Conservation (phyloP, 2,888 invertebrate species). For the Cyclophora punctaria region DNA sequence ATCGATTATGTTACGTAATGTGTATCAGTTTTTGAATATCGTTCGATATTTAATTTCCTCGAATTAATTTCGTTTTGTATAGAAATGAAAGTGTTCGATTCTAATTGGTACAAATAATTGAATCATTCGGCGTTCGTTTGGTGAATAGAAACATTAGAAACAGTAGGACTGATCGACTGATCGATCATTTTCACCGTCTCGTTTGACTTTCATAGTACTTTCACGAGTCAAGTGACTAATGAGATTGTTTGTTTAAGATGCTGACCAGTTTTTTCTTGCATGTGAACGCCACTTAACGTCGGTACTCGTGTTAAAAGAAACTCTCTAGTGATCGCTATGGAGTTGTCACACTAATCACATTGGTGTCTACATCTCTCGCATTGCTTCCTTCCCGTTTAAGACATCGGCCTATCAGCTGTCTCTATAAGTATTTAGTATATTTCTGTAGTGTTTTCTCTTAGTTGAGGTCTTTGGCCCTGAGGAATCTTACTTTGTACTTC, state of each 20-base stretch:
- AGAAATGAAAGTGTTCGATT: constrained; percentile 28
- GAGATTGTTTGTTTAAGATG: constrained; percentile 34
- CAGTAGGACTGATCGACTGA: constrained; percentile 13
- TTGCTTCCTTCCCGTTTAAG: constrained; percentile 1
- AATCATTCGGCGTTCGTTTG: constrained; percentile 27
- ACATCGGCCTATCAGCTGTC: too few relatives aligned
- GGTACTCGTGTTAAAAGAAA: constrained; percentile 28
- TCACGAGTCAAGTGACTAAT: constrained; percentile 38
- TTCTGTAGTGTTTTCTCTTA: too few relatives aligned
- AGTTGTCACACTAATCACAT: constrained; percentile 14
- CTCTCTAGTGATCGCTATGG: constrained; percentile 20
- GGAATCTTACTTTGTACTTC: too few relatives aligned
- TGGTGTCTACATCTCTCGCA: constrained; percentile 19
- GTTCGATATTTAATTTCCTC: constrained; percentile 16
- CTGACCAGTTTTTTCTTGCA: constrained; percentile 28
- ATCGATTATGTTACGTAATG: constrained; percentile 26
- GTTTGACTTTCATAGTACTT: constrained; percentile 43
- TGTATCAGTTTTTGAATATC: constrained; percentile 12
- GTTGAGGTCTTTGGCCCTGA: too few relatives aligned
- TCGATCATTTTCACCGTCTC: constrained; percentile 42
- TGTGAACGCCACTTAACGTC: constrained; percentile 20
- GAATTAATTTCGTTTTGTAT: constrained; percentile 25
- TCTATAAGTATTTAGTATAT: too few relatives aligned
- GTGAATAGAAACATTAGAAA: constrained; percentile 34
- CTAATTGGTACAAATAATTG: constrained; percentile 31